A percentile compares a stretch with the other conserved stretches of the same genome.
Evolutionary conservation across 2,113 vertebrate species (phyloP).

Genomic region (Anthoscopus minutus): DNA sequence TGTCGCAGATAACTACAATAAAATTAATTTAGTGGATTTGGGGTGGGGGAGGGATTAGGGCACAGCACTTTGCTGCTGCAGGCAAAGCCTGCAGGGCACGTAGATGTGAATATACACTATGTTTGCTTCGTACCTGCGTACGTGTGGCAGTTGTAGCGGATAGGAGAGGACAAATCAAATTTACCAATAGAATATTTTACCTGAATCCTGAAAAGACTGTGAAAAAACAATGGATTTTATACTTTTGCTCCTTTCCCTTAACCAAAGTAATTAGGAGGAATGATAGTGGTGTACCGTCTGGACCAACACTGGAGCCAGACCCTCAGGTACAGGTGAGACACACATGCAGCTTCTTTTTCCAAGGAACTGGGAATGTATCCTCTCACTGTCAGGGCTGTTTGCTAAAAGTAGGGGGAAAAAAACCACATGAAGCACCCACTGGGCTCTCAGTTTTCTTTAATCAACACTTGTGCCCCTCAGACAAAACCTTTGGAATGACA

Average conservation of each 20-base stretch:
- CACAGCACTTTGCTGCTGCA: constrained; percentile 62
- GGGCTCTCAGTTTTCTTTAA: constrained; percentile 14
- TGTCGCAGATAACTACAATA: constrained; percentile 69
- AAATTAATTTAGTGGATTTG: constrained; percentile 34
- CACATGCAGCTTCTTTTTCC: background rate
- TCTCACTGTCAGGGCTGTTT: background rate
- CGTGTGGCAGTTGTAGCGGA: constrained; percentile 39
- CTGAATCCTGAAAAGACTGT: constrained; percentile 41
- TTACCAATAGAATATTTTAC: constrained; percentile 28
- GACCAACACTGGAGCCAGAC: background rate
- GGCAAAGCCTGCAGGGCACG: constrained; percentile 54
- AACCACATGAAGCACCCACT: background rate
- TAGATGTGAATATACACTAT: constrained; percentile 38
- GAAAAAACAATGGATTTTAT: background rate
- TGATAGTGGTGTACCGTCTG: background rate
- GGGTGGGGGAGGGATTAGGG: constrained; percentile 43
- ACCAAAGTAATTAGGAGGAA: background rate
- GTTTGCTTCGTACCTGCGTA: constrained; percentile 47
- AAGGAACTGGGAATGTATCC: background rate
- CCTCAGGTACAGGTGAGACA: background rate
- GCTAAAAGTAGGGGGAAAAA: background rate
- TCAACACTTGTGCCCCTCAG: background rate
- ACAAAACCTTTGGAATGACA: background rate
- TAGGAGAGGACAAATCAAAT: constrained; percentile 38
- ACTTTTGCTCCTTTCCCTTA: background rate